These are phyloP conservation scores for Passer montanus DNA, from an alignment of 2,113 vertebrate genomes.

Conservation along the genomic window DNA sequence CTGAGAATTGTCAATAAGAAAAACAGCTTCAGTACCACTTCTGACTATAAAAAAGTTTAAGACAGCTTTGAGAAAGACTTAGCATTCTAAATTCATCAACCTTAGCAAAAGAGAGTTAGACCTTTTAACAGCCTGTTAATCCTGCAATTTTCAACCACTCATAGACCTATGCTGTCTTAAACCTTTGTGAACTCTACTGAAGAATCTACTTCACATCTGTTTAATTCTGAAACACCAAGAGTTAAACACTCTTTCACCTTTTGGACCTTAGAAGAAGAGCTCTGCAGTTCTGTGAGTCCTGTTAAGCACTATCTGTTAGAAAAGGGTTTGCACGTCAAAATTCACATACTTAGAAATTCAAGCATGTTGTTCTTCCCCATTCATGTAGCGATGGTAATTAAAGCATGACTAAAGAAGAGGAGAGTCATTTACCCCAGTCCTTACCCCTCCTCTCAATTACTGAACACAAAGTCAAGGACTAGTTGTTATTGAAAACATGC, in stretches of 20 bases:
- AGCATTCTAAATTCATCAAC: background rate
- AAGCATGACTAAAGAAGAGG: background rate
- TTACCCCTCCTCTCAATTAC: fast-evolving
- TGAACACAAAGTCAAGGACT: background rate
- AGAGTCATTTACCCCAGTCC: background rate
- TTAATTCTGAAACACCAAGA: background rate
- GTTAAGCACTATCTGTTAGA: background rate
- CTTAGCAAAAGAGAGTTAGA: background rate
- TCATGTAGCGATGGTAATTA: background rate
- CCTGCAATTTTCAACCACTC: background rate
- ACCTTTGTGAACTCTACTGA: background rate
- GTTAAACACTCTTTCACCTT: background rate
- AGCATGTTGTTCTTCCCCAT: background rate
- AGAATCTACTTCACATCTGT: background rate
- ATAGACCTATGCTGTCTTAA: background rate
- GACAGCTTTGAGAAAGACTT: background rate
- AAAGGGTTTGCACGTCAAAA: background rate
- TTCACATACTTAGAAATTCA: background rate
- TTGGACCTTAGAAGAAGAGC: background rate
- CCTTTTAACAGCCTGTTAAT: background rate
- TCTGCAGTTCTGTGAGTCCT: background rate
- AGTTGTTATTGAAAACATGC: background rate
- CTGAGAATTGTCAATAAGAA: background rate
- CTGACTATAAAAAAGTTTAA: background rate
- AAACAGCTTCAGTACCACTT: background rate